phyloP scores from a whole-genome alignment of 1,140 invertebrate species.

The Gonatopus flavifemur region DNA sequence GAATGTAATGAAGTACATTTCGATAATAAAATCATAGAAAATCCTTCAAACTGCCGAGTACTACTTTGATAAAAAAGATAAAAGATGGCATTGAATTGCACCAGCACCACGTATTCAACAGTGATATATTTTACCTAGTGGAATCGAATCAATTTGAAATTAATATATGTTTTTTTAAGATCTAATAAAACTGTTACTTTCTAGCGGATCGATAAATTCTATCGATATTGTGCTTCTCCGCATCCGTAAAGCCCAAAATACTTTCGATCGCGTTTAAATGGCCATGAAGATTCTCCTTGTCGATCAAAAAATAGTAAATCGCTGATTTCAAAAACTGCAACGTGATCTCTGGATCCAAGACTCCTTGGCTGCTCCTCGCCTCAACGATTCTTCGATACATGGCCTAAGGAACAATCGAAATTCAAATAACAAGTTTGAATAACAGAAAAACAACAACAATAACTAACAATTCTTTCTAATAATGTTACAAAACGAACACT shows the following conservation, averaged over 20 bases:
- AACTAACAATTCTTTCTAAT: not conserved
- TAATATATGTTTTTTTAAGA: slow-evolving; percentile 21
- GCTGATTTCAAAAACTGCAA: slow-evolving; percentile 86
- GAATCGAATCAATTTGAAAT: too few species aligned
- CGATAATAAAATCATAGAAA: not conserved
- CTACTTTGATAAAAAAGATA: too few species aligned
- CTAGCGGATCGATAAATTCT: slow-evolving; percentile 51
- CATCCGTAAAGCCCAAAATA: slow-evolving; percentile 77
- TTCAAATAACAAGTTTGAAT: slow-evolving; percentile 1
- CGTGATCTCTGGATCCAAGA: slow-evolving; percentile 81
- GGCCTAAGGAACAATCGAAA: slow-evolving; percentile 60
- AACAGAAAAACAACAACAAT: not conserved
- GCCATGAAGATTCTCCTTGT: slow-evolving; percentile 80
- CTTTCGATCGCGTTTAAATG: slow-evolving; percentile 85
- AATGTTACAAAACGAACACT: slow-evolving; percentile 4
- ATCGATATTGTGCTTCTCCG: slow-evolving; percentile 74
- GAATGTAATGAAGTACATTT: not conserved
- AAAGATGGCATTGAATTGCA: not conserved
- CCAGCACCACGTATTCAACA: not conserved
- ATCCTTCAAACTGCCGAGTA: too few species aligned
- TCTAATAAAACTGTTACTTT: slow-evolving; percentile 35
- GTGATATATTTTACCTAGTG: slow-evolving; percentile 17
- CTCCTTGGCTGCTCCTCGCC: slow-evolving; percentile 66
- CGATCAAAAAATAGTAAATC: slow-evolving; percentile 87
- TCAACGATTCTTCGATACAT: slow-evolving; percentile 81